Conservation (phyloP, 1,140 invertebrate species). For the Megalopta genalis region DNA sequence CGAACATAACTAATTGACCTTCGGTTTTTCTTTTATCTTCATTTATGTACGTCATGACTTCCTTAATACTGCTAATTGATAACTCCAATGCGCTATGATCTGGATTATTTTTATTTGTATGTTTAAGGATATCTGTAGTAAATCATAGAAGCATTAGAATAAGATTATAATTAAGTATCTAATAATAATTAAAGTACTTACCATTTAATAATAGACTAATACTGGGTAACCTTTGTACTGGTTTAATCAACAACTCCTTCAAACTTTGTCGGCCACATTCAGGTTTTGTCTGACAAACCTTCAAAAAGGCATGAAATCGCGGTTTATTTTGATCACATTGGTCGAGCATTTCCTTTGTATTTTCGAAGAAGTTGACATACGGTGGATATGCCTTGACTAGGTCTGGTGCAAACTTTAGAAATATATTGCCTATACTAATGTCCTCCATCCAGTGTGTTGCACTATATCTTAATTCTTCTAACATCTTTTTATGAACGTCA, state of each 20-base stretch:
- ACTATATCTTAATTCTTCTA: constrained; percentile 87
- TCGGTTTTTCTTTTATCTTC: constrained; percentile 98
- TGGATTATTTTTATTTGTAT: constrained; percentile 91
- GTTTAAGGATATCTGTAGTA: constrained; percentile 93
- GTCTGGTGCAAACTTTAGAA: constrained; percentile 90
- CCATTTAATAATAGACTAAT: constrained; percentile 95
- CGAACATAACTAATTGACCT: constrained; percentile 96
- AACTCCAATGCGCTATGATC: constrained; percentile 92
- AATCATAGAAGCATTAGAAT: constrained; percentile 16
- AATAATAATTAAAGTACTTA: constrained; percentile 77
- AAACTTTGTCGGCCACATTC: constrained; percentile 97
- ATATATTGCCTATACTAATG: constrained; percentile 91
- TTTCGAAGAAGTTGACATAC: constrained; percentile 98
- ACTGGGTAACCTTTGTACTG: constrained; percentile 97
- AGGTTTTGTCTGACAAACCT: constrained; percentile 94
- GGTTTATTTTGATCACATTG: constrained; percentile 95
- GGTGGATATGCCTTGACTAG: constrained; percentile 97
- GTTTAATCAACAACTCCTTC: constrained; percentile 96
- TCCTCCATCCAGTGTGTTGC: constrained; percentile 91
- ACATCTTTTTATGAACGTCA: constrained; percentile 92
- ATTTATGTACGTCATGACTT: constrained; percentile 97
- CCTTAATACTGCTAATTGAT: constrained; percentile 92
- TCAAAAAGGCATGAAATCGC: constrained; percentile 98
- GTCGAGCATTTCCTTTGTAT: constrained; percentile 94
- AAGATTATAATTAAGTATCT: neutral